Conservation (phyloP, 35 echinoderm and acorn worm species). For the Heliocidaris tuberculata region DNA sequence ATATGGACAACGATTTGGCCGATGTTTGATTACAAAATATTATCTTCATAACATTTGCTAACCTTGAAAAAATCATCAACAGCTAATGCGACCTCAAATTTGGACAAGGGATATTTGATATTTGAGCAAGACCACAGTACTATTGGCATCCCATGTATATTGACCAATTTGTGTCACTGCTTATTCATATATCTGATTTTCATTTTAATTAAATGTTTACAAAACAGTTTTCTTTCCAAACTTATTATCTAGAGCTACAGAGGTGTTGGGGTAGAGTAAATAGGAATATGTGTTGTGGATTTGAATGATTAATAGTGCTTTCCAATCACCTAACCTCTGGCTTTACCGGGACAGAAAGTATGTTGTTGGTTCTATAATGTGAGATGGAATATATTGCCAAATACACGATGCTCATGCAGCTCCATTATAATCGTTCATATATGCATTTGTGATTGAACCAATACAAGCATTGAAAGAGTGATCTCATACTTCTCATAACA, state of each 20-base stretch:
- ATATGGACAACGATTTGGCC: not conserved
- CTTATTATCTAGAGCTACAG: not conserved
- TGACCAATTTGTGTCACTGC: not conserved
- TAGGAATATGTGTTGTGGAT: not conserved
- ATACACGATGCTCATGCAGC: not conserved
- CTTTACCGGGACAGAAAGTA: not conserved
- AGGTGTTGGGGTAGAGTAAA: not conserved
- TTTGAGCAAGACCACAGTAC: not conserved
- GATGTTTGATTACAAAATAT: not conserved
- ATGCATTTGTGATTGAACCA: too few species aligned
- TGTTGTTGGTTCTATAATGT: not conserved
- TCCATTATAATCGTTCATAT: too few species aligned
- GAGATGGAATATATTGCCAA: not conserved
- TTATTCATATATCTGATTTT: not conserved
- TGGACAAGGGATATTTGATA: not conserved
- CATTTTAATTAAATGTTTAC: not conserved
- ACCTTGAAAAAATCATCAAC: conserved; percentile 1
- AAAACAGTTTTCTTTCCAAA: not conserved
- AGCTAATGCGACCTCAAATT: not conserved
- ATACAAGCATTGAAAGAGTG: too few species aligned
- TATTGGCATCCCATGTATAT: not conserved
- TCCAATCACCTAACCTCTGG: not conserved
- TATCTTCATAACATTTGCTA: not conserved
- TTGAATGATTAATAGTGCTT: not conserved
- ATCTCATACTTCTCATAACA: too few species aligned